Conservation (phyloP, 2,888 invertebrate genomes). For the Hydroisotoma schaefferi region DNA sequence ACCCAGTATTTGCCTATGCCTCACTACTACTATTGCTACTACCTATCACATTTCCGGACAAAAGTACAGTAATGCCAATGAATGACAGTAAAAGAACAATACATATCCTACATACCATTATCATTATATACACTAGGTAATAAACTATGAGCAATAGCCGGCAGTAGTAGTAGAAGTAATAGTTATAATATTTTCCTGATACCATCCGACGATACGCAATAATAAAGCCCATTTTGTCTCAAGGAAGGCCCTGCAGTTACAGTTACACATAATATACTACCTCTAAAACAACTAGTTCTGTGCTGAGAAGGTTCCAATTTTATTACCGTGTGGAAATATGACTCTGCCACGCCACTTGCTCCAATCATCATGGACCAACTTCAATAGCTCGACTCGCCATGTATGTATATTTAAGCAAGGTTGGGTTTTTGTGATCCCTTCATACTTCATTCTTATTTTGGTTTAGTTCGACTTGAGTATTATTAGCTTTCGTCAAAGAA, state of each 20-base stretch:
- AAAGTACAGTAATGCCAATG: not conserved
- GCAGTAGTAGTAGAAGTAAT: too few species aligned
- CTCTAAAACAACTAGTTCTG: not conserved
- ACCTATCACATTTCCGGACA: too few species aligned
- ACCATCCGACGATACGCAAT: too few species aligned
- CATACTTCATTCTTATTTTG: constrained; percentile 5
- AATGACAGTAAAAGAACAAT: constrained; percentile 6
- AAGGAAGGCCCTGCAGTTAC: not conserved
- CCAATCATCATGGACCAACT: too few species aligned
- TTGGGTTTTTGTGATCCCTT: too few species aligned
- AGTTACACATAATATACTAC: too few species aligned
- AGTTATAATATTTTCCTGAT: constrained; percentile 2
- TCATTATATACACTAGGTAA: too few species aligned
- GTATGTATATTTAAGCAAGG: too few species aligned
- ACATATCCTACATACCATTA: not conserved
- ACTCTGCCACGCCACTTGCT: constrained; percentile 1
- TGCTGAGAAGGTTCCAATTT: constrained; percentile 3
- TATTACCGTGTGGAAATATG: constrained; percentile 7
- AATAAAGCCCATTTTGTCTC: constrained; percentile 9
- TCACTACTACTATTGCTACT: not conserved
- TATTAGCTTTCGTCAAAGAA: too few species aligned
- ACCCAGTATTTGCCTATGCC: too few species aligned
- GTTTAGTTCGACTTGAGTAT: too few species aligned
- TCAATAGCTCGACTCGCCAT: too few species aligned
- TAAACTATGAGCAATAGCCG: constrained; percentile 5